Evolutionary conservation across 2,113 vertebrate species (phyloP).

Genomic region (Rhipidura dahli): DNA sequence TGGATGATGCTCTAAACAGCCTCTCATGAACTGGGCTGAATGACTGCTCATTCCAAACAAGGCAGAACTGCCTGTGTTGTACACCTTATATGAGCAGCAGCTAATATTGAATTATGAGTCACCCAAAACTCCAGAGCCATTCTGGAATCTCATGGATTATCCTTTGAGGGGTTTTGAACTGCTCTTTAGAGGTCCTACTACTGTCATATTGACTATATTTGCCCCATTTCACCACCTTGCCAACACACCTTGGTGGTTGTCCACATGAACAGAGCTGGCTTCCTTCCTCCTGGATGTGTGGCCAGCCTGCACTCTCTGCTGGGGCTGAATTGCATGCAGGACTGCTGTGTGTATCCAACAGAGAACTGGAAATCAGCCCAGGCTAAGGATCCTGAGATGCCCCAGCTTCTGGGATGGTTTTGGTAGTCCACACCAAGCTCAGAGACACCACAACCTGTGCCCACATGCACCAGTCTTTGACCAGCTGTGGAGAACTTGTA

Average conservation of each 20-base stretch:
- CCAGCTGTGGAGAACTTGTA: neutral
- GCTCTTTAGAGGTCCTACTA: neutral
- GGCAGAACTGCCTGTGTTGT: neutral
- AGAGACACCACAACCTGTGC: neutral
- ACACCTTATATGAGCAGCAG: neutral
- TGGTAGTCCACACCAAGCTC: neutral
- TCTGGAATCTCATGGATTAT: neutral
- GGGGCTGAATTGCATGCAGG: neutral
- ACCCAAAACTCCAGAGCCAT: neutral
- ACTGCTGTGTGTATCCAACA: neutral
- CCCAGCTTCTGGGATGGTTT: neutral
- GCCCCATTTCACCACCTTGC: neutral
- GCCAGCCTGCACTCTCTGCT: neutral
- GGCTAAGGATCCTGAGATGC: neutral
- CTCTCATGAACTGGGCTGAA: neutral
- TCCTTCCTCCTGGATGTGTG: neutral
- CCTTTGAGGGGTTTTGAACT: neutral
- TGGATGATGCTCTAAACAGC: neutral
- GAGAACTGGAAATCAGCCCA: neutral
- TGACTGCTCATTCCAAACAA: neutral
- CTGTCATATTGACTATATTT: neutral
- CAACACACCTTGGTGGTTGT: neutral
- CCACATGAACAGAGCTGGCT: neutral
- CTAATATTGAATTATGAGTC: neutral
- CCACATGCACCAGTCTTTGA: neutral